Percentiles rank a stretch among this genome's conserved stretches.
These are phyloP conservation scores for Melipona beecheii DNA, from an alignment of 2,888 invertebrate species.

Conservation along the genomic window DNA sequence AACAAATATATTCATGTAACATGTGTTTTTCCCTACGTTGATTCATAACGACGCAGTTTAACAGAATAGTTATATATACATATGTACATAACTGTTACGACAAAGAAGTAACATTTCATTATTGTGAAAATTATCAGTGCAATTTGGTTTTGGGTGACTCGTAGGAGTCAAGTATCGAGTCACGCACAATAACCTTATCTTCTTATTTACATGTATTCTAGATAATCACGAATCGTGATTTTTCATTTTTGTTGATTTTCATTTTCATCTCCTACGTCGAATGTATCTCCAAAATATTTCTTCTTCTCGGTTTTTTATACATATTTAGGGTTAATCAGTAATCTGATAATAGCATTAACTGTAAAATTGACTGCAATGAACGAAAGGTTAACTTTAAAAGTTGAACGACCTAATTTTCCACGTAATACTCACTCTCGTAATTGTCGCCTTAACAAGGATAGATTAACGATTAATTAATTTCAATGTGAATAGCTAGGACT, in stretches of 20 bases:
- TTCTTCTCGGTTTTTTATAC: background rate
- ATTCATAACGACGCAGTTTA: background rate
- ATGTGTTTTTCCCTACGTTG: background rate
- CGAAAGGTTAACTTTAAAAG: constrained; percentile 48
- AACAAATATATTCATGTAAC: background rate
- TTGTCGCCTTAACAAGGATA: constrained; percentile 53
- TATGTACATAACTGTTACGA: background rate
- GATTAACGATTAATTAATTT: constrained; percentile 62
- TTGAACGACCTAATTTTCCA: constrained; percentile 59
- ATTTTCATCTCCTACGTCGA: background rate
- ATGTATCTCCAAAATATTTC: background rate
- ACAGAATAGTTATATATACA: constrained; percentile 5
- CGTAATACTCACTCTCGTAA: constrained; percentile 27
- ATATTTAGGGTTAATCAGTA: background rate
- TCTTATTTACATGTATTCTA: background rate
- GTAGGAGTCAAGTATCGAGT: background rate
- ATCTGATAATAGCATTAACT: constrained; percentile 31
- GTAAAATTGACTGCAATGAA: constrained; percentile 56
- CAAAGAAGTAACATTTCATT: background rate
- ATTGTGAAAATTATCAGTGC: background rate
- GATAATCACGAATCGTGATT: constrained; percentile 6
- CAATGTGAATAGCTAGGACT: constrained; percentile 36
- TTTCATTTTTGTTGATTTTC: background rate
- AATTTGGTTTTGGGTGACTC: background rate
- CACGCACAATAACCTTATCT: constrained; percentile 19